Evolutionary conservation across 2,113 vertebrate species (phyloP).

Genomic region (Gavia stellata): DNA sequence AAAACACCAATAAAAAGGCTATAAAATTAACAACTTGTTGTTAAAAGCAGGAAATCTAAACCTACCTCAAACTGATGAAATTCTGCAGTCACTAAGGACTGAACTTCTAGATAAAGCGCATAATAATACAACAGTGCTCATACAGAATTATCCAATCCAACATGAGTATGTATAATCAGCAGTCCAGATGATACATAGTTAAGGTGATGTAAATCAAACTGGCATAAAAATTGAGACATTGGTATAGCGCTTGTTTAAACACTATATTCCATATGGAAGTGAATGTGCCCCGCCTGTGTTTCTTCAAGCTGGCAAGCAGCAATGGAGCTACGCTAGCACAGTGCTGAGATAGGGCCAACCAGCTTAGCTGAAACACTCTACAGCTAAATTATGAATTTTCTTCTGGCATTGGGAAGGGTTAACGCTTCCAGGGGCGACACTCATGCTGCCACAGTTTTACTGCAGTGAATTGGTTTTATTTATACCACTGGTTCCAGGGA

Average conservation of each 20-base stretch:
- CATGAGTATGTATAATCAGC: not conserved
- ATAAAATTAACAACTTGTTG: not conserved
- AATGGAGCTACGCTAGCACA: not conserved
- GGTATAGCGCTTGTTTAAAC: not conserved
- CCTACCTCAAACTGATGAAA: not conserved
- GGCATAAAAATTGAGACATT: not conserved
- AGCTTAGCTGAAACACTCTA: not conserved
- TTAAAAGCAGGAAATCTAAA: not conserved
- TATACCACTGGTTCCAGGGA: not conserved
- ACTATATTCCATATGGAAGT: not conserved
- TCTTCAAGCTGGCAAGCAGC: not conserved
- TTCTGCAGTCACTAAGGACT: not conserved
- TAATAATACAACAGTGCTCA: not conserved
- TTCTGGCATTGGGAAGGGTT: not conserved
- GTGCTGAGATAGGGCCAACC: fast-evolving
- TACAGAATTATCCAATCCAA: not conserved
- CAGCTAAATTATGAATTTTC: not conserved
- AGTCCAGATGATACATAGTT: not conserved
- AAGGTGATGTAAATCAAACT: not conserved
- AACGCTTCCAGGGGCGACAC: not conserved
- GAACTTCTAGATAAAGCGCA: not conserved
- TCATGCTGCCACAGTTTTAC: not conserved
- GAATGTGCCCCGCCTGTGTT: not conserved
- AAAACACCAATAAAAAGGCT: not conserved
- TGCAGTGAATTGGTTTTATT: not conserved